Evolutionary conservation across 2,888 invertebrate genomes (phyloP).

Genomic region (Epinotia bilunana): DNA sequence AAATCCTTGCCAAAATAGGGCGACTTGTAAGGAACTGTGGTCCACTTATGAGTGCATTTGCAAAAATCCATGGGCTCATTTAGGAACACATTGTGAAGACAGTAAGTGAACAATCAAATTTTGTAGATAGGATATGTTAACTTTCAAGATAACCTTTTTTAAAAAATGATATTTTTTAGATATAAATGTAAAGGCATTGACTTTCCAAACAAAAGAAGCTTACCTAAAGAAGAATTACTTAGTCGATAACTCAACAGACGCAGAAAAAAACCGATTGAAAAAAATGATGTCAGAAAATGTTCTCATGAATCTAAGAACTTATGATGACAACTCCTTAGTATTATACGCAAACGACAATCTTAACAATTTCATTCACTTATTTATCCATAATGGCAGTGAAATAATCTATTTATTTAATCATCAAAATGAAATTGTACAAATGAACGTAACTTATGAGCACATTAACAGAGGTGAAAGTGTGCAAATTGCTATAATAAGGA

Average conservation of each 20-base stretch:
- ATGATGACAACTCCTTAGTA: conserved; percentile 91
- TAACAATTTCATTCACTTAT: conserved; percentile 96
- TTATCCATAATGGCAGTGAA: conserved; percentile 90
- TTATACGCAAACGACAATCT: conserved; percentile 96
- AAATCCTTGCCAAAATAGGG: conserved; percentile 96
- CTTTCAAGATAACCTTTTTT: too few relatives aligned
- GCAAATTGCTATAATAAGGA: conserved; percentile 93
- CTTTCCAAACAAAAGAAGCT: conserved; percentile 92
- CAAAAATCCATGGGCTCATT: conserved; percentile 96
- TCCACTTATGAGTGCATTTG: conserved; percentile 96
- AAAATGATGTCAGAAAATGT: conserved; percentile 92
- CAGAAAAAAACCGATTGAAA: conserved; percentile 86
- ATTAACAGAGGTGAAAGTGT: conserved; percentile 93
- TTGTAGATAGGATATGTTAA: not conserved
- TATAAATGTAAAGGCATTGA: conserved; percentile 94
- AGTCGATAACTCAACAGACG: conserved; percentile 85
- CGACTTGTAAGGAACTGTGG: conserved; percentile 95
- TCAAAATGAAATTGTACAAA: conserved; percentile 90
- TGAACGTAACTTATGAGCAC: conserved; percentile 89
- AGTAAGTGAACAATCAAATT: conserved; percentile 85
- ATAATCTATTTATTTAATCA: conserved; percentile 94
- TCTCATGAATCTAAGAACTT: conserved; percentile 95
- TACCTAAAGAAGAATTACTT: conserved; percentile 93
- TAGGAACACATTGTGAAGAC: conserved; percentile 94
- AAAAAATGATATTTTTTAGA: conserved; percentile 82